These are phyloP conservation scores for Pseudois nayaur DNA, from an alignment of 2,113 vertebrate species.

Conservation along the genomic window DNA sequence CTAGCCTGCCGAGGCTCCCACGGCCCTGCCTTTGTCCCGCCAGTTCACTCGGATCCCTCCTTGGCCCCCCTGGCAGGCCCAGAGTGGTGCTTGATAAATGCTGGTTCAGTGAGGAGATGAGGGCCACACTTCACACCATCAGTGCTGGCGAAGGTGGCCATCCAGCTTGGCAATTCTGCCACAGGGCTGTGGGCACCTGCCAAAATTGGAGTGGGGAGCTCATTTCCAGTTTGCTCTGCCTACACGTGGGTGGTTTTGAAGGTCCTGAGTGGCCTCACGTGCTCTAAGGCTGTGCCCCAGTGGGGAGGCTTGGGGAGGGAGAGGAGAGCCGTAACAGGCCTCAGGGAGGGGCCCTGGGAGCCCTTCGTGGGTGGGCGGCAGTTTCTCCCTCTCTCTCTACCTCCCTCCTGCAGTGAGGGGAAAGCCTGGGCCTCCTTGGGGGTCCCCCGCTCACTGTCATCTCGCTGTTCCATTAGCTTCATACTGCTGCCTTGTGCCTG, in stretches of 20 bases:
- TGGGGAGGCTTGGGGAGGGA: background rate
- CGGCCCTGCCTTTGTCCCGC: background rate
- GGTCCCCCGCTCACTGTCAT: background rate
- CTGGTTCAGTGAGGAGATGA: background rate
- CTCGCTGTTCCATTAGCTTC: background rate
- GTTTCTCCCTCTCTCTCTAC: background rate
- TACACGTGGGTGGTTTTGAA: background rate
- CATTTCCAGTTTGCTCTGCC: background rate
- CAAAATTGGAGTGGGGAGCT: accelerated
- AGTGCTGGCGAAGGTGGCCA: no score
- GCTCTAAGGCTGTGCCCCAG: background rate
- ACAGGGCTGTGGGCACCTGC: background rate
- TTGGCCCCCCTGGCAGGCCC: no score
- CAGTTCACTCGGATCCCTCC: background rate
- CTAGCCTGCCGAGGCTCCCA: background rate
- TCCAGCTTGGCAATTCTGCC: background rate
- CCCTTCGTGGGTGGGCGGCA: background rate
- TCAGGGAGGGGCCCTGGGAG: background rate
- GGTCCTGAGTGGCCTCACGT: background rate
- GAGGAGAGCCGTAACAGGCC: background rate
- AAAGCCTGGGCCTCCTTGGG: background rate
- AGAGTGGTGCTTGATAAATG: background rate
- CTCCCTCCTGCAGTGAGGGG: background rate
- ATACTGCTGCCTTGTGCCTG: background rate
- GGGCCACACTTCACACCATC: no score